These are phyloP conservation scores for Phortica magna DNA, from an alignment of 2,888 invertebrate species.

Conservation along the genomic window DNA sequence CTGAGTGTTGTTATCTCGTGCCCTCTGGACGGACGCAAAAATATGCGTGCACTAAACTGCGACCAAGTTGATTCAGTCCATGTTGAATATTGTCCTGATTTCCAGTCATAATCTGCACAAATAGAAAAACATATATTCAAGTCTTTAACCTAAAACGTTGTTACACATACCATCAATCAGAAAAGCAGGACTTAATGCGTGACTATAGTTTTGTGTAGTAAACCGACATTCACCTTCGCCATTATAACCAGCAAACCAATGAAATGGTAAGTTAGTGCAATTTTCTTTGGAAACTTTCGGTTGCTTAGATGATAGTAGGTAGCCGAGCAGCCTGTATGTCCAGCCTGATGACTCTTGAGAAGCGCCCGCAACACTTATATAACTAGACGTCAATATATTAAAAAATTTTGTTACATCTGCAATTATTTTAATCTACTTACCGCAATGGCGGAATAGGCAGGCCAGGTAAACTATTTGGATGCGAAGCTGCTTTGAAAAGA, in stretches of 20 bases:
- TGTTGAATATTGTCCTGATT: conserved; percentile 87
- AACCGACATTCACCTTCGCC: conserved; percentile 85
- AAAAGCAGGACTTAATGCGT: conserved; percentile 91
- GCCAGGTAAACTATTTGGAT: conserved; percentile 78
- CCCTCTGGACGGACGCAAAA: conserved; percentile 82
- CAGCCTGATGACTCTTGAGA: conserved; percentile 75
- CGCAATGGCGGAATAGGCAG: conserved; percentile 74
- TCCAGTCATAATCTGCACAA: conserved; percentile 85
- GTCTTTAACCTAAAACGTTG: neutral
- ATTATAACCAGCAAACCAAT: conserved; percentile 84
- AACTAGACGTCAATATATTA: conserved; percentile 55
- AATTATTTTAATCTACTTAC: conserved; percentile 53
- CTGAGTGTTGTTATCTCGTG: conserved; percentile 75
- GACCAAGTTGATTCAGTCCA: conserved; percentile 95
- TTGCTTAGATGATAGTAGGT: conserved; percentile 67
- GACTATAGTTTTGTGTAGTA: conserved; percentile 86
- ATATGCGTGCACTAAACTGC: conserved; percentile 86
- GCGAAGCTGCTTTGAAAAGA: conserved; percentile 81
- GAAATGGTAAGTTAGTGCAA: conserved; percentile 78
- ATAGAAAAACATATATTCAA: neutral
- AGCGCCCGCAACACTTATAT: conserved; percentile 75
- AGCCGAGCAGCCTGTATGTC: conserved; percentile 76
- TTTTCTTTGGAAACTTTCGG: conserved; percentile 75
- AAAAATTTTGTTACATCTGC: neutral
- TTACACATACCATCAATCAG: conserved; percentile 81